Conservation (phyloP, 2,888 invertebrate genomes). For the Dicranocentrus wangi region DNA sequence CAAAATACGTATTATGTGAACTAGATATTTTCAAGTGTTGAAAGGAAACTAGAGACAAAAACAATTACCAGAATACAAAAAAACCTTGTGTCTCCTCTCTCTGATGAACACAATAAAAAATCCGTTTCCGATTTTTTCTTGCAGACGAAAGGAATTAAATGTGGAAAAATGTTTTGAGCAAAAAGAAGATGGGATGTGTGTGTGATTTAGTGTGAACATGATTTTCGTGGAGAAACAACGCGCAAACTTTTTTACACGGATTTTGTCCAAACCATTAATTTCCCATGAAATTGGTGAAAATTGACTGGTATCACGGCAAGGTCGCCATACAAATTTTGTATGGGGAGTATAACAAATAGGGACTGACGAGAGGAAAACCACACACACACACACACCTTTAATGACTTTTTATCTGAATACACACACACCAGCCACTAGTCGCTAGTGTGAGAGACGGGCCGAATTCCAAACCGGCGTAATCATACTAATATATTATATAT, state of each 20-base stretch:
- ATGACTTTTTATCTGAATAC: not conserved
- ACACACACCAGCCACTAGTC: not conserved
- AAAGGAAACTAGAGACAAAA: no score
- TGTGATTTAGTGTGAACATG: conserved; percentile 48
- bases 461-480: not conserved
- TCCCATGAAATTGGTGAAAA: conserved; percentile 39
- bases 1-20: no score
- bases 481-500: no score
- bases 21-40: no score
- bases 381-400: conserved; percentile 6
- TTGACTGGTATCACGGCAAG: conserved; percentile 47
- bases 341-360: not conserved
- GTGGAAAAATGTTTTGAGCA: not conserved
- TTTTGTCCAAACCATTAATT: conserved; percentile 40
- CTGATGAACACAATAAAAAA: not conserved
- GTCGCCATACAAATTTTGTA: conserved; percentile 5
- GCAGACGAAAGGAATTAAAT: not conserved
- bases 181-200: not conserved
- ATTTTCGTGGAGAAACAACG: conserved; percentile 6
- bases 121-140: not conserved
- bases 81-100: no score
- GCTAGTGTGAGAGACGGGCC: not conserved
- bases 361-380: not conserved
- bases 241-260: not conserved
- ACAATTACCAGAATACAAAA: no score